Evolutionary conservation across 1,140 invertebrate genomes (phyloP).

Genomic region (Archivesica marissinica): DNA sequence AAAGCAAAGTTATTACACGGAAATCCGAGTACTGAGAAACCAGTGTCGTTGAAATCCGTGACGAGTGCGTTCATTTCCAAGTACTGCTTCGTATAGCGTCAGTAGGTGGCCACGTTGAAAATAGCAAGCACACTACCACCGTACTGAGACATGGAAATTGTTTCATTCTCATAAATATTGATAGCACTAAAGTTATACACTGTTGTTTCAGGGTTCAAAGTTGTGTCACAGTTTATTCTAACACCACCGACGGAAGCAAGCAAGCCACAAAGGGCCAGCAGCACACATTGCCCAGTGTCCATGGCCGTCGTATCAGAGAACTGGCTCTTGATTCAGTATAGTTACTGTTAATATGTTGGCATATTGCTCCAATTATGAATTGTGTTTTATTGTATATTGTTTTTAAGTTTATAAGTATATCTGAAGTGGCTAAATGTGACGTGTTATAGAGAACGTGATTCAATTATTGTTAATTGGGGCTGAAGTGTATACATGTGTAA

Average conservation of each 20-base stretch:
- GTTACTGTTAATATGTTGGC: too few relatives aligned
- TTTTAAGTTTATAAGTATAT: too few relatives aligned
- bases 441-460: too few relatives aligned
- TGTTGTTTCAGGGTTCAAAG: conserved; percentile 1
- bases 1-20: conserved; percentile 86
- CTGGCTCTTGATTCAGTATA: too few relatives aligned
- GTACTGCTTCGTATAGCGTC: conserved; percentile 79
- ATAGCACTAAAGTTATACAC: conserved; percentile 71
- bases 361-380: too few relatives aligned
- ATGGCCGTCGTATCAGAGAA: too few relatives aligned
- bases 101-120: conserved; percentile 86
- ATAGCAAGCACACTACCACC: conserved; percentile 82
- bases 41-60: conserved; percentile 70
- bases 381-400: too few relatives aligned
- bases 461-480: too few relatives aligned
- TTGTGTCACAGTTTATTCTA: background rate
- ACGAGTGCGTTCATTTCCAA: conserved; percentile 82
- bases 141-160: conserved; percentile 80
- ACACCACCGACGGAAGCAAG: background rate
- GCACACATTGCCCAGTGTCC: background rate
- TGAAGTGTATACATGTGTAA: too few relatives aligned
- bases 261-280: background rate
- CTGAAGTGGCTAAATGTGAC: too few relatives aligned
- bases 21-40: conserved; percentile 85
- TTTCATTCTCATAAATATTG: conserved; percentile 71